Conservation (phyloP, 2,888 invertebrate species). For the Drosophila greeni region DNA sequence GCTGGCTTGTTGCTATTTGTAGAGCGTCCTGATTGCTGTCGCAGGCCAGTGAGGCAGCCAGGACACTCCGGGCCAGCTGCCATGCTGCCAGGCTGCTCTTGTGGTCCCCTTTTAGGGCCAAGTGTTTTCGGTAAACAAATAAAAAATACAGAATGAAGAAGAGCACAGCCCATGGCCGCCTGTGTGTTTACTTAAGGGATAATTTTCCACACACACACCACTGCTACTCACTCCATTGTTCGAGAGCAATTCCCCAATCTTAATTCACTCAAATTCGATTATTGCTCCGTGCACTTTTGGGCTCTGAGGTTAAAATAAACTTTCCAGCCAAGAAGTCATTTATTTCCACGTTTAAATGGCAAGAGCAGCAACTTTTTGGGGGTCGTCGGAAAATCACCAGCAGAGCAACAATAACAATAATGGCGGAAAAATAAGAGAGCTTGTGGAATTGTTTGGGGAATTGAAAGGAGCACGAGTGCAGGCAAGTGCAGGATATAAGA, state of each 20-base stretch:
- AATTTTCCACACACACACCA: constrained; percentile 58
- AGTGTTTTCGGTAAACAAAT: constrained; percentile 75
- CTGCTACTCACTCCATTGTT: constrained; percentile 49
- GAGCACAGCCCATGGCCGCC: constrained; percentile 19
- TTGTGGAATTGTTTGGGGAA: constrained; percentile 29
- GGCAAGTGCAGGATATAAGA: constrained; percentile 12
- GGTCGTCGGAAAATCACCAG: constrained; percentile 31
- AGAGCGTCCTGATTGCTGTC: constrained; percentile 72
- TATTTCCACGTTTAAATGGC: constrained; percentile 70
- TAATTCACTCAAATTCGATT: constrained; percentile 76
- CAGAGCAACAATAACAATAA: constrained; percentile 38
- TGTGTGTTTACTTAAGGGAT: constrained; percentile 66
- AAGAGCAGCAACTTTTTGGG: constrained; percentile 58
- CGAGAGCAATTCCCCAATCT: constrained; percentile 71
- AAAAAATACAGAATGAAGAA: constrained; percentile 50
- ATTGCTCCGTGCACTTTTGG: constrained; percentile 66
- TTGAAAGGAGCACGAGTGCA: constrained; percentile 13
- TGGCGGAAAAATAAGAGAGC: constrained; percentile 10
- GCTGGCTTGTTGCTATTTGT: constrained; percentile 71
- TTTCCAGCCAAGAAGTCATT: constrained; percentile 69
- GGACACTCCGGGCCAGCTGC: constrained; percentile 38
- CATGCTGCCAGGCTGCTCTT: constrained; percentile 11
- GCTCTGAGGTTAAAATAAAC: constrained; percentile 70
- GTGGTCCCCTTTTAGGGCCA: constrained; percentile 64
- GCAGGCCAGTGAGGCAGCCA: constrained; percentile 47